These are phyloP conservation scores for Myrmecophaga tridactyla DNA, from an alignment of 2,113 vertebrate genomes.

Conservation along the genomic window DNA sequence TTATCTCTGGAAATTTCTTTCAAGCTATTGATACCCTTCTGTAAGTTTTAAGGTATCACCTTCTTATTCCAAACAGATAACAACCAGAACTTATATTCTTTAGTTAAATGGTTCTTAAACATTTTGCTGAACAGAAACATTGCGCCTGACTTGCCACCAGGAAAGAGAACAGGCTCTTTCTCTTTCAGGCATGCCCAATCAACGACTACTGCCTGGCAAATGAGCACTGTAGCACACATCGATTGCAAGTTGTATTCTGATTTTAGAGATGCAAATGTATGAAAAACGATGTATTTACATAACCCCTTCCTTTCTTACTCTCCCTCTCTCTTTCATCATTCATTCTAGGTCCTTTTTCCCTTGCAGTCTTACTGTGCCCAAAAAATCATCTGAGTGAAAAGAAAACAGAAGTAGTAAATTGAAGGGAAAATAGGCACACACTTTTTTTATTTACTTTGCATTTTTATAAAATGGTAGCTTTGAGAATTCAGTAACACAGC, in stretches of 20 bases:
- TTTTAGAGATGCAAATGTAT: background rate
- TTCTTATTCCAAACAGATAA: background rate
- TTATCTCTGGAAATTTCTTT: background rate
- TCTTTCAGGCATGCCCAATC: too few relatives aligned
- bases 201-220: background rate
- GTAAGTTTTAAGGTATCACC: background rate
- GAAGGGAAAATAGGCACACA: background rate
- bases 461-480: slow-evolving; percentile 33
- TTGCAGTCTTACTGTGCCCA: background rate
- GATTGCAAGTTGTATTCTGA: background rate
- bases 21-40: background rate
- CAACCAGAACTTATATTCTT: background rate
- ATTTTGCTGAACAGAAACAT: background rate
- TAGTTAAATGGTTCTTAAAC: background rate
- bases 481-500: background rate
- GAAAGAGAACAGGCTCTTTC: background rate
- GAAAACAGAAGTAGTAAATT: background rate
- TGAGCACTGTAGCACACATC: background rate
- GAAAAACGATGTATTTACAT: background rate
- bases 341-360: background rate
- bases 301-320: background rate
- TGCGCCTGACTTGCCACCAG: background rate
- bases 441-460: slow-evolving; percentile 5
- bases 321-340: background rate
- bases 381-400: background rate